Evolutionary conservation across 1,140 invertebrate species (phyloP), one percentile per base, ranked within the genome.

Genomic region (Piezodorus guildinii): DNA sequence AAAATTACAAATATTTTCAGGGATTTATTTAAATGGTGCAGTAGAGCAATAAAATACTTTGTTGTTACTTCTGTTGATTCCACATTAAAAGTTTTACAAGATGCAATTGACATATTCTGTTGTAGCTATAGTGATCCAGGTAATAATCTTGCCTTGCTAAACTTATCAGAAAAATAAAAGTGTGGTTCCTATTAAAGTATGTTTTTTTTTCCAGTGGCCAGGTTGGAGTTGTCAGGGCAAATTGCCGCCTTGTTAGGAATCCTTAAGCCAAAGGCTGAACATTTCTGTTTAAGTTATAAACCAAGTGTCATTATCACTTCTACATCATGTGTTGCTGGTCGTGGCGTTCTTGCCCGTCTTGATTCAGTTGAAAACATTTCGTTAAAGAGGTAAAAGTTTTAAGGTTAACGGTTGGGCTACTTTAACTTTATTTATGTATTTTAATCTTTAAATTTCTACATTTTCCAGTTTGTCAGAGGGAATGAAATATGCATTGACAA

Each of bases 21-120:
- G 69, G 95, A 98, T 81, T 78, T 98, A 14, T 84, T 97, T 64
- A 96, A 96, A 75, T 93, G 93, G 85, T 96, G 93, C 72, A 77
- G 82, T 15, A 80, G 94, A 71, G 83, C 90, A 10, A 77, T 83
- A 21, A 73, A 81, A 15, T 81, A 86, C 70, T 94, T 90, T 74
- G 79, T 88, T 69, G 81, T 88, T 1, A 82, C 83, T 0, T 87
- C 85, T 43, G 76, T 83, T n/a, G 81, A 84, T 56, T 85, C 87
- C 6, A 85, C 83, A 5, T 76, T 87, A 23, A 85, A 85, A 73
- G 83, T 93, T 2, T 84, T 94, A 63, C 88, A 93, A 76, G 88
- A 96, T 78, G 92, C 92, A 0, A 81, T 94, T 23, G 93, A 96
- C 75, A 85, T 95, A 68, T 97, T 96, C 74, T 88, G 87, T 68